Base-by-base conservation (phyloP, 2,113 vertebrate genomes). In the Mobula birostris region DNA sequence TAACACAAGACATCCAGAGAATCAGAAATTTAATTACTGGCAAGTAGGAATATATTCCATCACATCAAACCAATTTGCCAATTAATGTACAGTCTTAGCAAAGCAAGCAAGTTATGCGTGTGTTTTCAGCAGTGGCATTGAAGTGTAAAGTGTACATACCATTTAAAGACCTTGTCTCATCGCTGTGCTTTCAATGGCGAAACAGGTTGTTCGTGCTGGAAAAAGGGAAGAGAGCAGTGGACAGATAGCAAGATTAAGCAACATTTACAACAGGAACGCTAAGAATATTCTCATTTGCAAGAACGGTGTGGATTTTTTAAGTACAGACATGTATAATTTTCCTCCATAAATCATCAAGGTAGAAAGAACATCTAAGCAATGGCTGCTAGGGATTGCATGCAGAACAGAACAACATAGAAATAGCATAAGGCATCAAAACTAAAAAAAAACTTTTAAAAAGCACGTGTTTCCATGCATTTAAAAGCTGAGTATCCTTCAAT, bases 121-220 rank as follows among this genome's bases (percentile, higher is more conserved):
- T 91, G 27, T 36, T 91, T 61, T 61, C 82, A 85, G 82, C 48
- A 90, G 29, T 7, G n/a, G 58, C 66, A 72, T 40, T 72, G 90
- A 93, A 27, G 68, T 72, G 70, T 14, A 40, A 72, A 11, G 68
- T 96, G 97, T 98, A 98, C 97, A 96, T 98, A 97, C 97, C 97
- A 96, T 95, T 97, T 95, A 95, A 96, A 95, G 96, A 95, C 95
- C 96, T 97, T 96, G 96, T 96, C 95, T 96, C 97, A 97, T 96
- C 96, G 94, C 94, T 95, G 96, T 96, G 95, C 90, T 96, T 95
- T 95, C 96, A 96, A 96, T 96, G 96, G 96, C 96, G 96, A 96
- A 97, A 97, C 96, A 97, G 97, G 97, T 96, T 95, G 96, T 96
- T 96, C 96, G 96, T 96, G 97, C 97, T 97, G 96, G 96, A 97